Conservation (phyloP, 2,888 invertebrate species). For the Liodrosophila aerea region DNA sequence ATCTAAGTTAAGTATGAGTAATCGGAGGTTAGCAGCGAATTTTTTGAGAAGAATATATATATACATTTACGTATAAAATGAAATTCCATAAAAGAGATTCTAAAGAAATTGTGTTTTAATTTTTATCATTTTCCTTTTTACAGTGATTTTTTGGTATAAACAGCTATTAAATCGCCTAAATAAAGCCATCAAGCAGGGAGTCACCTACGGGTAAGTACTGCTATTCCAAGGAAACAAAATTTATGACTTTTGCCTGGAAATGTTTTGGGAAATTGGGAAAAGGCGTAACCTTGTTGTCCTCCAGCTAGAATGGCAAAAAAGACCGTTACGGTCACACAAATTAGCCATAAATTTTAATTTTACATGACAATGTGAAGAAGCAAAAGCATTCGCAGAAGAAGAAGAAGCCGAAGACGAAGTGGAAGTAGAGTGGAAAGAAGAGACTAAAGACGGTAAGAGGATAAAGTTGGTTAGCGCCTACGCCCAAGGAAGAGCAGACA, state of each 20-base stretch:
- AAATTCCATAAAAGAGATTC: no score
- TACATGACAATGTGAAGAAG: conserved; percentile 64
- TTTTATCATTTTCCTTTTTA: neutral
- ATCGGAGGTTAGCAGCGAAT: no score
- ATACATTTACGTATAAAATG: conserved; percentile 32
- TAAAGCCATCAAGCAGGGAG: conserved; percentile 32
- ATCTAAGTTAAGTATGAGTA: conserved; percentile 31
- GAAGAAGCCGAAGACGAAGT: no score
- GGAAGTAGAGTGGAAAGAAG: neutral
- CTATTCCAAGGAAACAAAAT: conserved; percentile 56
- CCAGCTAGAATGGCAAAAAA: conserved; percentile 16
- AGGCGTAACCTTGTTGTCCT: conserved; percentile 30
- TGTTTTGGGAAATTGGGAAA: conserved; percentile 18
- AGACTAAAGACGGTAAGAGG: conserved; percentile 16
- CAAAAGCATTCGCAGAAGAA: neutral
- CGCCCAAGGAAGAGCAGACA: conserved; percentile 43
- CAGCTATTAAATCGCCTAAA: conserved; percentile 9
- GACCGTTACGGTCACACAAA: conserved; percentile 59
- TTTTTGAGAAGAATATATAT: conserved; percentile 51
- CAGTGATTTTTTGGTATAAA: conserved; percentile 7
- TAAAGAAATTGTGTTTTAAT: conserved; percentile 16
- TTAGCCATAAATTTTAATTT: conserved; percentile 78
- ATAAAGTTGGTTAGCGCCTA: conserved; percentile 46
- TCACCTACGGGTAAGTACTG: conserved; percentile 17
- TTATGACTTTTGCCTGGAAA: conserved; percentile 43